phyloP scores from a whole-genome alignment of 2,797 vertebrate genomes.

The Semaprochilodus insignis region DNA sequence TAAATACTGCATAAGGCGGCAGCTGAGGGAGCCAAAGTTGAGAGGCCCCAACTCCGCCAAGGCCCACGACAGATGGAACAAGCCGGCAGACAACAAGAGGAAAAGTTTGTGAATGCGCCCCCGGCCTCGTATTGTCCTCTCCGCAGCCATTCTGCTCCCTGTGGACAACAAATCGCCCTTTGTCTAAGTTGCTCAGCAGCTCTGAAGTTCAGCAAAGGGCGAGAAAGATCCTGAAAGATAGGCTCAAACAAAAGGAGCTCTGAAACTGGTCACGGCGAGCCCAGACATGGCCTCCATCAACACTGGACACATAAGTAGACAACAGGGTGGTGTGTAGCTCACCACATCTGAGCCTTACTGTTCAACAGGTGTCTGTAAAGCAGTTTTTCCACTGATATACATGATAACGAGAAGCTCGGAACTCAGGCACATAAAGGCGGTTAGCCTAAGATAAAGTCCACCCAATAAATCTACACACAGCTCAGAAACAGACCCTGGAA shows the following conservation, averaged over 20 bases:
- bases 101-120: constrained; percentile 85
- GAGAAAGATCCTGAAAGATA: constrained; percentile 30
- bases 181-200: constrained; percentile 73
- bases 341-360: too few relatives aligned
- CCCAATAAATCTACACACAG: too few relatives aligned
- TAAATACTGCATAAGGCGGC: constrained; percentile 95
- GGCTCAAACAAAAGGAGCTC: not conserved
- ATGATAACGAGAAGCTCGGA: too few relatives aligned
- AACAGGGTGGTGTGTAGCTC: not conserved
- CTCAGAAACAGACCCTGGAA: too few relatives aligned
- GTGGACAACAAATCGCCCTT: constrained; percentile 79
- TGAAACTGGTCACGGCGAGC: not conserved
- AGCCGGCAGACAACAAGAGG: constrained; percentile 83
- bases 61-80: constrained; percentile 96
- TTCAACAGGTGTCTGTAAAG: too few relatives aligned
- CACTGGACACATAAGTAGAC: not conserved
- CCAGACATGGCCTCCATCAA: not conserved
- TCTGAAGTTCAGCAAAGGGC: constrained; percentile 37
- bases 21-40: constrained; percentile 87
- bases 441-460: too few relatives aligned
- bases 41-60: constrained; percentile 78
- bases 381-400: too few relatives aligned
- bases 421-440: too few relatives aligned
- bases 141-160: constrained; percentile 74
- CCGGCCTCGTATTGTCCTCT: constrained; percentile 82